A percentile compares a stretch with the other conserved stretches of the same genome.
phyloP scores from a whole-genome alignment of 2,888 invertebrate species.

The Drosophila seclusa region DNA sequence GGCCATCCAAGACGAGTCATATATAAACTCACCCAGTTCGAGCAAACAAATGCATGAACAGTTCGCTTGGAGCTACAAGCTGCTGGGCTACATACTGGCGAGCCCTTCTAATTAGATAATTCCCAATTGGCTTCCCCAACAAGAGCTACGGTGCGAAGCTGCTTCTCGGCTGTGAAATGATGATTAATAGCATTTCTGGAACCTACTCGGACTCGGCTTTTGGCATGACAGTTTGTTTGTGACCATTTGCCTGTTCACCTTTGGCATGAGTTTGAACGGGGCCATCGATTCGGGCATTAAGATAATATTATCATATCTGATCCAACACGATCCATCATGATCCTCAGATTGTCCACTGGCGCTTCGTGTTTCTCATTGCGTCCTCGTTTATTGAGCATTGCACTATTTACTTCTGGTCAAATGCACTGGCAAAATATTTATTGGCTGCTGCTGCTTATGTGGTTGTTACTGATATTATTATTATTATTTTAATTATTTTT shows the following conservation, averaged over 20 bases:
- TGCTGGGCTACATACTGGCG: slow-evolving; percentile 92
- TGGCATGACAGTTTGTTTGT: not conserved
- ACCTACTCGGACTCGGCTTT: not conserved
- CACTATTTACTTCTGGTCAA: slow-evolving; percentile 90
- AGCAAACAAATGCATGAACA: slow-evolving; percentile 87
- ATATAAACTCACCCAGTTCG: slow-evolving; percentile 62
- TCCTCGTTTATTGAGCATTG: slow-evolving; percentile 92
- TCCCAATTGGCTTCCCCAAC: slow-evolving; percentile 94
- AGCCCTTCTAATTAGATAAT: slow-evolving; percentile 93
- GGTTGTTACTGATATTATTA: not conserved
- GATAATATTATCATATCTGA: slow-evolving; percentile 84
- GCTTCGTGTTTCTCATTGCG: slow-evolving; percentile 93
- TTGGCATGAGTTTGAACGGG: slow-evolving; percentile 94
- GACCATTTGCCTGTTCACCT: slow-evolving; percentile 89
- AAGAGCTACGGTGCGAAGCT: slow-evolving; percentile 94
- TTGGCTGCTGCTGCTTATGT: not conserved
- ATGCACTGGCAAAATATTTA: slow-evolving; percentile 88
- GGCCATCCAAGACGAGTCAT: slow-evolving; percentile 86
- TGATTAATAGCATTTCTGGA: slow-evolving; percentile 85
- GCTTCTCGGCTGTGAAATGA: slow-evolving; percentile 92
- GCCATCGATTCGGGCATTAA: slow-evolving; percentile 91
- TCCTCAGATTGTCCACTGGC: slow-evolving; percentile 94
- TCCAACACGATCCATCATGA: slow-evolving; percentile 87
- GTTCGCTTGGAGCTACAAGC: slow-evolving; percentile 89
- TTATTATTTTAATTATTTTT: slow-evolving; percentile 68